A percentile compares a stretch with the other conserved stretches of the same genome.
Conservation (phyloP, 2,797 vertebrate species). For the Erethizon dorsatum region DNA sequence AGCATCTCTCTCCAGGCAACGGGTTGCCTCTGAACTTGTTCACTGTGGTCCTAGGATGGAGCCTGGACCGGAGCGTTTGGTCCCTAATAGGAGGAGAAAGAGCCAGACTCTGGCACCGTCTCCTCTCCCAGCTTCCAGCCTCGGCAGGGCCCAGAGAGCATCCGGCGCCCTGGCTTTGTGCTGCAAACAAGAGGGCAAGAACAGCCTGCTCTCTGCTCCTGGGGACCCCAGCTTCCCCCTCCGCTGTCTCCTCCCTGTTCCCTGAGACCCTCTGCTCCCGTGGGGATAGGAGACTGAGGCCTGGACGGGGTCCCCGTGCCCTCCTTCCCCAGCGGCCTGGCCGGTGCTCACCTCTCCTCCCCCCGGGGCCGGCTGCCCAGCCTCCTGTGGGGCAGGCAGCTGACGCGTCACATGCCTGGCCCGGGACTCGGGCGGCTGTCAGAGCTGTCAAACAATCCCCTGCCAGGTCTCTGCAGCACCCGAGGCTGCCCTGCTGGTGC, state of each 20-base stretch:
- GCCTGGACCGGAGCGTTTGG: neutral
- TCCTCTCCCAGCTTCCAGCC: neutral
- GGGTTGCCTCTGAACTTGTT: neutral
- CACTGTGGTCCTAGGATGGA: neutral
- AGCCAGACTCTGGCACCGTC: rapidly evolving
- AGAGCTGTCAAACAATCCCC: slow-evolving; percentile 89
- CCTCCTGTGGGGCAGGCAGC: neutral
- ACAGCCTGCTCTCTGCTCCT: rapidly evolving
- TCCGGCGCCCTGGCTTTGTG: neutral
- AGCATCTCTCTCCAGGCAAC: neutral
- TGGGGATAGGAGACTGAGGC: rapidly evolving
- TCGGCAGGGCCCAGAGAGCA: neutral
- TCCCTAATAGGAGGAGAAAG: neutral
- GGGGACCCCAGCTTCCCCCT: too few species aligned
- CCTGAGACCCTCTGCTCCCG: neutral
- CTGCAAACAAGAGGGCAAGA: too few species aligned
- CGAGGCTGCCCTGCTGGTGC: slow-evolving; percentile 75
- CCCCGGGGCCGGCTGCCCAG: neutral
- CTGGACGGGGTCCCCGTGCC: neutral
- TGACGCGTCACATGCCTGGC: neutral
- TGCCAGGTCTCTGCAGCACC: slow-evolving; percentile 88
- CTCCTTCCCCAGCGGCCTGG: rapidly evolving
- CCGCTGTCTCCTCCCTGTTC: rapidly evolving
- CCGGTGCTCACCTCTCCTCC: neutral
- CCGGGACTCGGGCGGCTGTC: slow-evolving; percentile 78